Base-by-base conservation (phyloP, 2,797 vertebrate species). In the Sandelia bainsii region DNA sequence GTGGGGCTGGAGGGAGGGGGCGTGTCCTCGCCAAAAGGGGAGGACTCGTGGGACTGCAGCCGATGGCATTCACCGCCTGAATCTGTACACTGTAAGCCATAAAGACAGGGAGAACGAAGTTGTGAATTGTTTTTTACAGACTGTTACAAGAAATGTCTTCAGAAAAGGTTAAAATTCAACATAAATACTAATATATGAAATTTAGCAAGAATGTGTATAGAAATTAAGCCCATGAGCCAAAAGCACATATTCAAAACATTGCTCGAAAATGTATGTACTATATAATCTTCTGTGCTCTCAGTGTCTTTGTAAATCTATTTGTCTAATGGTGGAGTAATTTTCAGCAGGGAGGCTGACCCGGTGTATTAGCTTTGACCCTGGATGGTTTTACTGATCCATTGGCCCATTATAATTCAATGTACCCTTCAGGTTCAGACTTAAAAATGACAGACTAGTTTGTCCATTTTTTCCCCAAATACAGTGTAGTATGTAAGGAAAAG, bases 1-100 rank as follows among this genome's bases (percentile, higher is more conserved):
- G 98, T 63, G 98, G 97, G 56, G 93, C 91, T 0, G 98, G 98
- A 16, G 98, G 98, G 40, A 98, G 92, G 0, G 97, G 97, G 81
- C 95, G 96, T 68, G 98, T 99, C 92, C 96, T 96, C 48, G 92
- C 95, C 72, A 91, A 93, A 83, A 99, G 93, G 44, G 95, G 90
- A 42, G 94, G 94, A 91, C 96, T 97, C 87, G 95, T 93, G 11
- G 96, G 96, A 77, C 98, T 94, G 44, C 94, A 93, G 79, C 98
- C 98, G 56, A 99, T 96, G 75, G 94, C 96, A 68, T 98, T 99
- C 84, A 98, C 93, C 9, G 98, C 98, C 90, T 96, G 96, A 83
- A 99, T 96, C 89, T 95, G 95, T 75, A 99, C 94, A 75, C 98
- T 99, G 77, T 52, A 82, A 6, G 6, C 3, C 6, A 45, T 5